These are phyloP conservation scores for Pseudopleuronectes americanus DNA, from an alignment of 2,797 vertebrate genomes.

Conservation along the genomic window DNA sequence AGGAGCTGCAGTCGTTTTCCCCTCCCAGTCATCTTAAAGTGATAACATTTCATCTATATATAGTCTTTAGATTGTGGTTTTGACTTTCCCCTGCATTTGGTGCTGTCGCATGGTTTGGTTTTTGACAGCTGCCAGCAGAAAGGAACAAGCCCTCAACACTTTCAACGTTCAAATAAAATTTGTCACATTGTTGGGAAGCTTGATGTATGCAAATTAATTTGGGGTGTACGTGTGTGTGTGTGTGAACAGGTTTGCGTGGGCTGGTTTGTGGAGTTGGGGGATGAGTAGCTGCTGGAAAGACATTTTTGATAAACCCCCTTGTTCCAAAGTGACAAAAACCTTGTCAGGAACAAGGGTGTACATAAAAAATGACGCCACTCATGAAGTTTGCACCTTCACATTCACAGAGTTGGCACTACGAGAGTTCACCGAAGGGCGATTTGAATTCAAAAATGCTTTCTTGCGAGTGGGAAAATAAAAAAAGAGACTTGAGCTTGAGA, in stretches of 20 bases:
- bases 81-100: constrained; percentile 71
- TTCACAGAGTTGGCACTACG: constrained; percentile 58
- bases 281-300: constrained; percentile 59
- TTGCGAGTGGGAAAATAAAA: constrained; percentile 45
- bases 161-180: constrained; percentile 81
- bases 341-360: constrained; percentile 76
- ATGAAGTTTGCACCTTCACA: constrained; percentile 75
- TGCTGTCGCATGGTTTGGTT: constrained; percentile 73
- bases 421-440: constrained; percentile 69
- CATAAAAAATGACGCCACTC: constrained; percentile 77
- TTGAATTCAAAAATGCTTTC: constrained; percentile 69
- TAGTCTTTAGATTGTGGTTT: constrained; percentile 81
- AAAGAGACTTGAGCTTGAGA: constrained; percentile 44
- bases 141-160: constrained; percentile 79
- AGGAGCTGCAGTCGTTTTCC: constrained; percentile 67
- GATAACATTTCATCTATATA: constrained; percentile 86
- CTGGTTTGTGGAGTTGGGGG: constrained; percentile 33
- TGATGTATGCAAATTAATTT: constrained; percentile 83
- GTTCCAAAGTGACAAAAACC: constrained; percentile 77
- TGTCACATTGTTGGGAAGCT: constrained; percentile 78
- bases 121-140: constrained; percentile 86
- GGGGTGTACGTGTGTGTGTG: constrained; percentile 53
- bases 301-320: constrained; percentile 67
- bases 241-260: constrained; percentile 48
- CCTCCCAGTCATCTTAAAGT: constrained; percentile 79